Evolutionary conservation across 2,888 invertebrate species (phyloP).

Genomic region (Limnephilus auricula): DNA sequence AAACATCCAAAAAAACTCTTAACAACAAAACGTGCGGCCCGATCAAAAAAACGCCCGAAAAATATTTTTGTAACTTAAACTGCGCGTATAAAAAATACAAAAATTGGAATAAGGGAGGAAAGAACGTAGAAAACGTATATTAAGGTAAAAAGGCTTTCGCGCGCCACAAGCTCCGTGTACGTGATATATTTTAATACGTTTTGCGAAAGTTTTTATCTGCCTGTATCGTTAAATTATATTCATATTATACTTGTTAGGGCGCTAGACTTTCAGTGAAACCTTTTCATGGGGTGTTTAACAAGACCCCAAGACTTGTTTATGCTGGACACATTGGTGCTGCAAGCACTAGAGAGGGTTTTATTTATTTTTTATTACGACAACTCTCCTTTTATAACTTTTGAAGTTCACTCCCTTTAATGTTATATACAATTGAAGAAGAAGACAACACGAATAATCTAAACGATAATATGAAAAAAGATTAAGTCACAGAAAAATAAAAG

Average conservation of each 20-base stretch:
- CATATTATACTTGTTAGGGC: constrained; percentile 20
- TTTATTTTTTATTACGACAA: too few species aligned
- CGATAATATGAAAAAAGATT: too few species aligned
- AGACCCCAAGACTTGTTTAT: background rate
- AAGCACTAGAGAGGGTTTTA: background rate
- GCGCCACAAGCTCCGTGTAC: background rate
- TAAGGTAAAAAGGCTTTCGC: constrained; percentile 5
- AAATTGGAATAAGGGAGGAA: background rate
- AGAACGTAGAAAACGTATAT: background rate
- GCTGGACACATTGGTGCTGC: background rate
- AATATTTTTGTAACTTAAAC: background rate
- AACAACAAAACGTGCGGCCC: background rate
- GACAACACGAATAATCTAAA: too few species aligned
- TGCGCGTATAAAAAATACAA: background rate
- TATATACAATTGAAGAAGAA: too few species aligned
- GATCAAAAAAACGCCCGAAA: background rate
- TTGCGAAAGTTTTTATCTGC: constrained; percentile 15
- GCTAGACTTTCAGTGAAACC: background rate
- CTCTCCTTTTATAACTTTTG: too few species aligned
- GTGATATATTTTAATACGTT: constrained; percentile 32
- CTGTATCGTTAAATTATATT: constrained; percentile 34
- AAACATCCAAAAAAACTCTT: background rate
- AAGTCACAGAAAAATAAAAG: too few species aligned
- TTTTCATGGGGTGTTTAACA: constrained; percentile 4
- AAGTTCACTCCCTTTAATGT: too few species aligned